Percentiles rank a stretch among this genome's conserved stretches.
Conservation (phyloP, 2,888 invertebrate genomes). For the Drosophila parthenogenetica region DNA sequence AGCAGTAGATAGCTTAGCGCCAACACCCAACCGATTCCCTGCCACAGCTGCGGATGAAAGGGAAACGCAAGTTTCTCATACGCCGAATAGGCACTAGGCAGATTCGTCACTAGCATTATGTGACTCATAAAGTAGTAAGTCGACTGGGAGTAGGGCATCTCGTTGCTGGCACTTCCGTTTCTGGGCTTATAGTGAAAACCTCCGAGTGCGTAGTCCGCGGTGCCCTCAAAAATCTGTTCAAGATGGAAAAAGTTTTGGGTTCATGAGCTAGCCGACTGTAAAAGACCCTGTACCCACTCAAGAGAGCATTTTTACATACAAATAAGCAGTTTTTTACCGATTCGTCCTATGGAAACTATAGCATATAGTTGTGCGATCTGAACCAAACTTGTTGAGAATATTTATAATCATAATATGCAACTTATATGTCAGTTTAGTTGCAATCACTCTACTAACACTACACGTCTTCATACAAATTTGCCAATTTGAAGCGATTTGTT, state of each 20-base stretch:
- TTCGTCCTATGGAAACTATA: no score
- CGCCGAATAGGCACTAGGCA: slow-evolving; percentile 62
- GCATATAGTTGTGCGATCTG: no score
- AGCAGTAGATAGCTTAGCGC: slow-evolving; percentile 46
- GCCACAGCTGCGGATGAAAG: slow-evolving; percentile 70
- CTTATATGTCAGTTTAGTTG: no score
- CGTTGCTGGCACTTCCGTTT: slow-evolving; percentile 24
- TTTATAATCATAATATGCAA: no score
- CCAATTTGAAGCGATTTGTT: no score
- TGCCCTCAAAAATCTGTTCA: slow-evolving; percentile 60
- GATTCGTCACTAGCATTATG: slow-evolving; percentile 74
- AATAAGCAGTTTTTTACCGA: neutral
- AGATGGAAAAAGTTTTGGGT: no score
- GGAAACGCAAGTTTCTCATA: slow-evolving; percentile 78
- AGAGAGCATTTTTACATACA: no score
- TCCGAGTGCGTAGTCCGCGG: slow-evolving; percentile 74
- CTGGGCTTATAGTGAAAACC: slow-evolving; percentile 69
- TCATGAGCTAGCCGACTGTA: no score
- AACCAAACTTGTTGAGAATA: no score
- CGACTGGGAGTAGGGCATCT: slow-evolving; percentile 67
- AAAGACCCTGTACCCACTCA: no score
- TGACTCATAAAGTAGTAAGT: slow-evolving; percentile 70
- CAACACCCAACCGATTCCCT: slow-evolving; percentile 49
- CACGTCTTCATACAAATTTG: no score
- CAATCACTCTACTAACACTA: no score